phyloP scores from a whole-genome alignment of 2,113 vertebrate species.

The Xyliphius kryptos region DNA sequence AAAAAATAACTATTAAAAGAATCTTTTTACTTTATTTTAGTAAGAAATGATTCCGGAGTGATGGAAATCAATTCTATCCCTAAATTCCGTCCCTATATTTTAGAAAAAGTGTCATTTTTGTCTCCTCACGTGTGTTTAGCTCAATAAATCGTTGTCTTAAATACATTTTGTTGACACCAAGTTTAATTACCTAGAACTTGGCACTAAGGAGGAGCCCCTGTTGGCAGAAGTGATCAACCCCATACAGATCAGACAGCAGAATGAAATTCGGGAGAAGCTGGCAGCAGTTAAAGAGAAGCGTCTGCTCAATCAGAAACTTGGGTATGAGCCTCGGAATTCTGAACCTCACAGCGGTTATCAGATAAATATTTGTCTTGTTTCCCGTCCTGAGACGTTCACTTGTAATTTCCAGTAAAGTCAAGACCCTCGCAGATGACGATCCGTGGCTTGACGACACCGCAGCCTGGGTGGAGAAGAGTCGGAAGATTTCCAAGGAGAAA shows the following conservation, averaged over 20 bases:
- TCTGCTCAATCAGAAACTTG: slow-evolving; percentile 78
- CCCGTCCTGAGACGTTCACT: too few relatives aligned
- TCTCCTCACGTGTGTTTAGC: too few relatives aligned
- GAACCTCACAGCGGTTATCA: too few relatives aligned
- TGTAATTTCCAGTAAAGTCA: slow-evolving; percentile 81
- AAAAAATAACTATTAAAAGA: too few relatives aligned
- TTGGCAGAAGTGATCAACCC: slow-evolving; percentile 79
- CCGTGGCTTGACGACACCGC: slow-evolving; percentile 80
- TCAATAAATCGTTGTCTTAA: too few relatives aligned
- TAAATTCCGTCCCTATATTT: too few relatives aligned
- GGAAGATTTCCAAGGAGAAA: slow-evolving; percentile 79
- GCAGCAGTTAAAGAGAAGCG: slow-evolving; percentile 85
- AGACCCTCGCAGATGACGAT: slow-evolving; percentile 80
- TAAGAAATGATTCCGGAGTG: too few relatives aligned
- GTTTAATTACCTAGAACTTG: slow-evolving; percentile 60
- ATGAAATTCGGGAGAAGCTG: slow-evolving; percentile 79
- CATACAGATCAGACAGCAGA: slow-evolving; percentile 65
- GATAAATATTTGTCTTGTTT: too few relatives aligned
- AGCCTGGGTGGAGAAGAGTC: slow-evolving; percentile 82
- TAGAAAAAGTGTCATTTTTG: too few relatives aligned
- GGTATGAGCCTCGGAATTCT: too few relatives aligned
- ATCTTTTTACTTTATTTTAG: too few relatives aligned
- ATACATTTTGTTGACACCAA: not conserved
- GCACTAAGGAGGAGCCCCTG: slow-evolving; percentile 81
- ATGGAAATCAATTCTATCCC: too few relatives aligned